Evolutionary conservation across 2,888 invertebrate genomes (phyloP), one percentile per base, ranked within the genome.

Genomic region (Hetaerina titia): DNA sequence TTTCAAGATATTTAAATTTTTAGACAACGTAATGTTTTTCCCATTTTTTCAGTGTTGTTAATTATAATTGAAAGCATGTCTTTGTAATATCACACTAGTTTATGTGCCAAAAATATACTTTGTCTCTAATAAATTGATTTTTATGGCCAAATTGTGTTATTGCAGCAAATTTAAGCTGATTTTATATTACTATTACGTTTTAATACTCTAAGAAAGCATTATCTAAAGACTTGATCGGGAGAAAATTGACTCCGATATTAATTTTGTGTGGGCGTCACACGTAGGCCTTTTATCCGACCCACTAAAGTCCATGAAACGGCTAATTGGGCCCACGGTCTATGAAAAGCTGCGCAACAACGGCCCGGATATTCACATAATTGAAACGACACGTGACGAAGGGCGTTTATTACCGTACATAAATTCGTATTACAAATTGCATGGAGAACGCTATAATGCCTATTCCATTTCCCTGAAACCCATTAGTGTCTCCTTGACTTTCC

Each of bases 401-500:
- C 81, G 81, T 81, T 81, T 81, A 81, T 31, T 25, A 31, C 81
- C 31, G 81, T 15, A 31, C 81, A 81, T 81, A 81, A 81, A 81
- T 81, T 81, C 81, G 81, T 25, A 81, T 81, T 81, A 81, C 81
- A 81, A 81, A 81, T 81, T 81, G 81, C 81, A 13, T 11, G 31
- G 31, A 31, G 74, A 11, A 25, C 31, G 81, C 81, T 31, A 81
- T 81, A 81, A 81, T 81, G 81, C 81, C 81, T 81, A 81, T 81
- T 81, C 81, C 25, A 81, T 81, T 81, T 81, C 81, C 25, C 15
- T 31, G 81, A 31, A 31, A 31, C 81, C 81, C 81, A 81, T 81
- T n/a, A 15, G 81, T 5, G 31, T 81, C 81, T 81, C 81, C 31
- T 81, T 31, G 31, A 31, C 31, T 81, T 81, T 31, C 81, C 31